Base-by-base conservation (phyloP, 2,888 invertebrate species). In the Microplitis manilae region DNA sequence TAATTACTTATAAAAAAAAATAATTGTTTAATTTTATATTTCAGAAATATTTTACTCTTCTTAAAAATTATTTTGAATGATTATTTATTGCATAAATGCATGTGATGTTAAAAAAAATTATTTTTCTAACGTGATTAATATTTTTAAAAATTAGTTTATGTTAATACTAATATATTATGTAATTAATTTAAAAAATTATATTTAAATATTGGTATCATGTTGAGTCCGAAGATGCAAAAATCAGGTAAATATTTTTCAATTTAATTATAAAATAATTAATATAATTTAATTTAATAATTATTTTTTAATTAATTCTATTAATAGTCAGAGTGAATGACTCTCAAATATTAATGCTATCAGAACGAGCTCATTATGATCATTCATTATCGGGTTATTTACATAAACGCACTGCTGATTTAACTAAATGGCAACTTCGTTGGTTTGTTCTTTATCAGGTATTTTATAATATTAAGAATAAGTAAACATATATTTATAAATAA, bases 361-460 rank as follows among this genome's bases (percentile, higher is more conserved):
- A 96, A 84, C 93, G 96, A 82, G 97, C 97, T n/a, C 94, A 95
- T 86, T 94, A 94, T 87, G 97, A 97, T 88, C 94, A 95, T 88
- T 93, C 94, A n/a, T 91, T 95, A 91, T 92, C 94, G 75, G 97
- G 97, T 71, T 95, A 95, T 90, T 92, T 97, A 80, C 94, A 96
- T 91, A 97, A 97, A 90, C 92, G 95, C 84, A 96, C 95, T 73
- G 94, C 95, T 0, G 96, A 97, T 88, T 95, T 94, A 85, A 94
- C 94, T 81, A 97, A 96, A 90, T 97, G 97, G 97, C 96, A 97
- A 89, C 91, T 94, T 72, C 91, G 95, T 74, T 95, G 95, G 94
- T 96, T 96, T 89, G 92, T 95, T 41, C 92, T 96, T 1, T 96
- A 96, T 86, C 95, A 96, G 94, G 96, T 95, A 89, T 30, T 30